A percentile compares a stretch with the other conserved stretches of the same genome.
Conservation (phyloP, 2,797 vertebrate species). For the Ciconia nigra region DNA sequence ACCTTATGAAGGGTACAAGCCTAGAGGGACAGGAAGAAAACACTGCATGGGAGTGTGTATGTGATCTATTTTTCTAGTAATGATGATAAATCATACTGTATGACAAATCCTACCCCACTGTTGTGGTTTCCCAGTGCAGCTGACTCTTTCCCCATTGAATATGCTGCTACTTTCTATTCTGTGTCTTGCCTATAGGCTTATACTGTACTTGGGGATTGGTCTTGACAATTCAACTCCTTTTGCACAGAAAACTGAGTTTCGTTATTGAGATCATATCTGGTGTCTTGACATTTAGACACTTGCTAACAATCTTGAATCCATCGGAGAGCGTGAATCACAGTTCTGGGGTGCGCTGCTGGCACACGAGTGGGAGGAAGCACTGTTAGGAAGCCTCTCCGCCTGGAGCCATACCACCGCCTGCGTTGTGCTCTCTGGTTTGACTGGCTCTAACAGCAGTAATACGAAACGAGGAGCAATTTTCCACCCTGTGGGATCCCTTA, state of each 20-base stretch:
- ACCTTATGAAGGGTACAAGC: conserved; percentile 63
- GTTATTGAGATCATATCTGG: background rate
- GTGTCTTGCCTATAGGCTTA: conserved; percentile 28
- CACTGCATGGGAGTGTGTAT: background rate
- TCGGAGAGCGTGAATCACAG: background rate
- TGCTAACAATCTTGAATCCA: background rate
- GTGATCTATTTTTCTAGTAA: conserved; percentile 42
- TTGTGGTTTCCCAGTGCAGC: conserved; percentile 6
- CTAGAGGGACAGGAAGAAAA: conserved; percentile 54
- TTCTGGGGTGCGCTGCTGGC: background rate
- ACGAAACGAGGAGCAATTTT: background rate
- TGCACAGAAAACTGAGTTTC: background rate
- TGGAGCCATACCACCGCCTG: background rate
- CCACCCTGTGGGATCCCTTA: background rate
- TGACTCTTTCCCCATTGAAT: conserved; percentile 18
- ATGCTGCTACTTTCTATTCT: conserved; percentile 49
- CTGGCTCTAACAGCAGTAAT: background rate
- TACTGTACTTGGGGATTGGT: conserved; percentile 53
- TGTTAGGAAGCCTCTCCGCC: background rate
- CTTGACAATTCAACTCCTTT: conserved; percentile 28
- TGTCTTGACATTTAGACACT: background rate
- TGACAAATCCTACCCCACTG: conserved; percentile 8
- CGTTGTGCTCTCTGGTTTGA: background rate
- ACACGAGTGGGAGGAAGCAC: background rate
- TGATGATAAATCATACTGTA: background rate